Conservation (phyloP, 2,888 invertebrate genomes). For the Drosophila macrothrix region DNA sequence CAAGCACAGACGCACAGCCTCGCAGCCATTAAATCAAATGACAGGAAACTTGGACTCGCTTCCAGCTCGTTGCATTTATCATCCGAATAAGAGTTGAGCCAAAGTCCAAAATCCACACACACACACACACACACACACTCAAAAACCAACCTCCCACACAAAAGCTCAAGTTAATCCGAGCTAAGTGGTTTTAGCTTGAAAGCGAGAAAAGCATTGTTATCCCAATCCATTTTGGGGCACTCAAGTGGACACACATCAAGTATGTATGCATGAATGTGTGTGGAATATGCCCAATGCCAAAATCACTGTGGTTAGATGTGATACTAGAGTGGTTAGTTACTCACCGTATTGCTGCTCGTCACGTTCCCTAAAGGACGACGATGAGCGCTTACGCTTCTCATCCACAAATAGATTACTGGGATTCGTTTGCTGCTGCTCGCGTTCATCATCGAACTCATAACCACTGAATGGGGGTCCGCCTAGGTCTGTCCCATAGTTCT, state of each 20-base stretch:
- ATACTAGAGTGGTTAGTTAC: constrained; percentile 54
- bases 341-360: constrained; percentile 83
- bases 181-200: constrained; percentile 66
- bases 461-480: constrained; percentile 68
- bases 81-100: constrained; percentile 33
- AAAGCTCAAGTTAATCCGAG: constrained; percentile 66
- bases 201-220: constrained; percentile 60
- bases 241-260: constrained; percentile 44
- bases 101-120: constrained; percentile 23
- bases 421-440: constrained; percentile 45
- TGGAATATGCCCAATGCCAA: background rate
- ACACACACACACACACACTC: constrained; percentile 12
- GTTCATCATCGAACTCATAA: constrained; percentile 82
- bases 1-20: constrained; percentile 15
- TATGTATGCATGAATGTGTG: background rate
- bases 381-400: constrained; percentile 81
- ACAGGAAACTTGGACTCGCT: constrained; percentile 48
- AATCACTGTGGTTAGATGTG: background rate
- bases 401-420: constrained; percentile 66
- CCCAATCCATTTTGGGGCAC: constrained; percentile 53
- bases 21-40: constrained; percentile 70
- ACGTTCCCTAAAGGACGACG: constrained; percentile 84
- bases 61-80: constrained; percentile 71
- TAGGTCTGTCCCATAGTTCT: constrained; percentile 76
- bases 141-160: constrained; percentile 6